Evolutionary conservation across 2,888 invertebrate genomes (phyloP), one percentile per base, ranked within the genome.

Genomic region (Euclidia mi): DNA sequence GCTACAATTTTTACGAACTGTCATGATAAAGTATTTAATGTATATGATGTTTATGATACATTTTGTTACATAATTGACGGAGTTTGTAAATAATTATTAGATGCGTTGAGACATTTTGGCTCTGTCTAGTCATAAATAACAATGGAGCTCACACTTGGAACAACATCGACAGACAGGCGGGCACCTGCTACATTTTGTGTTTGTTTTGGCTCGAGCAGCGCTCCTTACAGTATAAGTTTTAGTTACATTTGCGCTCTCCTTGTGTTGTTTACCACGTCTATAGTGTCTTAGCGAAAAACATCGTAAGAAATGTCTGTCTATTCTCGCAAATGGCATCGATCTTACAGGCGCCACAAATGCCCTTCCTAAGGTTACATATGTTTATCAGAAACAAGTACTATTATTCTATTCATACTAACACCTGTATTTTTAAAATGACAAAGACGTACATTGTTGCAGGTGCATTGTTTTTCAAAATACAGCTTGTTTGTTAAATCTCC

Each of bases 101-200:
- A 12, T 38, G 12, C 10, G 3, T 42, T 25, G 14, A 25, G 10
- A 12, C 18, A 17, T 29, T 29, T 44, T 47, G 11, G 32, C 44
- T 52, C 14, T 32, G 32, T 12, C 18, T 44, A 12, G 38, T 47
- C 44, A 59, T 57, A 46, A 58, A 68, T 57, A 68, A 20, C 34
- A 17, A 15, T 18, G 41, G n/a, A 37, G 37, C 38, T 29, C 68
- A 58, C 68, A 76, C 67, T 68, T 77, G 65, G 43, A 69, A 71
- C 65, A 72, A 74, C 59, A 76, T 50, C 61, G 65, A 56, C 65
- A 82, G 84, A 82, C 83, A 53, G 56, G 49, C 76, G 52, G 84
- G 77, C 84, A 83, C 81, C 79, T 65, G 61, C 42, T 56, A 45
- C 32, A 20, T 46, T 41, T 40, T 4, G 4, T 53, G 60, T 69